A percentile compares a stretch with the other conserved stretches of the same genome.
Evolutionary conservation across 2,113 vertebrate species (phyloP).

Genomic region (Bostrychus sinensis): DNA sequence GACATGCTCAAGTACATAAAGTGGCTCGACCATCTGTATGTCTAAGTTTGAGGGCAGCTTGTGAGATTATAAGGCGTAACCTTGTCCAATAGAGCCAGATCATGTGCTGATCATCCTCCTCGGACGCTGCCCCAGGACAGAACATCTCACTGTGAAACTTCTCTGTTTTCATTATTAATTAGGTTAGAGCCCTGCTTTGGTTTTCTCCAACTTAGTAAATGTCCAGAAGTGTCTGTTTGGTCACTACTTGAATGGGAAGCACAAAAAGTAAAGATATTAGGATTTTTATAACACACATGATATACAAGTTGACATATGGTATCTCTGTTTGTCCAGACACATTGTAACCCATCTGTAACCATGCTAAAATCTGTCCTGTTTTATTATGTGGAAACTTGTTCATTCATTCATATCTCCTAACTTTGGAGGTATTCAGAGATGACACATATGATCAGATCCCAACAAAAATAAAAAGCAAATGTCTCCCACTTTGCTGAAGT

Average conservation of each 20-base stretch:
- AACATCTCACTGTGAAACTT: conserved; percentile 40
- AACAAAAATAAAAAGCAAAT: no score
- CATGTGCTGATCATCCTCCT: conserved; percentile 73
- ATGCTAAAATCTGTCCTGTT: no score
- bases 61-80: conserved; percentile 46
- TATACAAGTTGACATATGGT: no score
- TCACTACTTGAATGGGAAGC: neutral
- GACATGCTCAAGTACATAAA: neutral
- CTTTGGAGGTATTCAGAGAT: no score
- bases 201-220: conserved; percentile 10
- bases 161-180: conserved; percentile 53
- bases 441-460: no score
- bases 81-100: conserved; percentile 60
- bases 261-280: no score
- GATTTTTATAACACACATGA: no score
- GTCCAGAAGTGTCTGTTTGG: neutral
- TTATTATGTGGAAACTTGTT: no score
- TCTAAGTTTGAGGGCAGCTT: conserved; percentile 11
- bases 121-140: conserved; percentile 44
- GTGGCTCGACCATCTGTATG: conserved; percentile 15
- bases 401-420: no score
- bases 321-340: no score
- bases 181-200: conserved; percentile 32
- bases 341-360: no score
- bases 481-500: neutral